A percentile compares a stretch with the other conserved stretches of the same genome.
Conservation (phyloP, 1,140 invertebrate species). For the Venturia canescens region DNA sequence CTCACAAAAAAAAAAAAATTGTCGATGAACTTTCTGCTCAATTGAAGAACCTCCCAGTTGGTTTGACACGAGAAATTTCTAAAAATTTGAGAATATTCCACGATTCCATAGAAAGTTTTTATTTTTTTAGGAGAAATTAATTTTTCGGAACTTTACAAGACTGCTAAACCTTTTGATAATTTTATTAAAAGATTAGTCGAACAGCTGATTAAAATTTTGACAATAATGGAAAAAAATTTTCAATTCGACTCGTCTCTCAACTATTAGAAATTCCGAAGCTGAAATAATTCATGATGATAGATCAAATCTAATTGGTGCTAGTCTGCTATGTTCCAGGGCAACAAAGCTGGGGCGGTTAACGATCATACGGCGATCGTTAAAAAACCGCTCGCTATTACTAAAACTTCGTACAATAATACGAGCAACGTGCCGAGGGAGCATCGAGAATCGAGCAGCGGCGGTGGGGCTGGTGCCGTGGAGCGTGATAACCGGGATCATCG, state of each 20-base stretch:
- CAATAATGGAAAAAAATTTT: not conserved
- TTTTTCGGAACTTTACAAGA: too few species aligned
- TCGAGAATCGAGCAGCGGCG: slow-evolving; percentile 65
- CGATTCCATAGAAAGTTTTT: too few species aligned
- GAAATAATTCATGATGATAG: slow-evolving; percentile 4
- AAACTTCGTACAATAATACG: slow-evolving; percentile 76
- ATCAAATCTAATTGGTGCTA: slow-evolving; percentile 64
- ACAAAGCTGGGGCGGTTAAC: slow-evolving; percentile 76
- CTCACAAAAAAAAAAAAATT: too few species aligned
- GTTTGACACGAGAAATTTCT: too few species aligned
- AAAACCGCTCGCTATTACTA: slow-evolving; percentile 74
- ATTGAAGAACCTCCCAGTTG: too few species aligned
- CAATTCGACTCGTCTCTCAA: too few species aligned
- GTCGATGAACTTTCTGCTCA: too few species aligned
- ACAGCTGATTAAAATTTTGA: not conserved
- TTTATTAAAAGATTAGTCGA: too few species aligned
- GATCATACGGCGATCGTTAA: slow-evolving; percentile 81
- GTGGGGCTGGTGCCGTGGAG: slow-evolving; percentile 61
- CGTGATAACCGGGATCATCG: slow-evolving; percentile 72
- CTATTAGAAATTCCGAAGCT: too few species aligned
- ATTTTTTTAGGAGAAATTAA: too few species aligned
- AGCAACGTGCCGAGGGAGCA: slow-evolving; percentile 70
- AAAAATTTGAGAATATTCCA: too few species aligned
- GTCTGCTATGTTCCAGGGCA: slow-evolving; percentile 74
- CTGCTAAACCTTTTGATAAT: too few species aligned